These are phyloP conservation scores for Daboia siamensis DNA, from an alignment of 2,113 vertebrate genomes.

Conservation along the genomic window DNA sequence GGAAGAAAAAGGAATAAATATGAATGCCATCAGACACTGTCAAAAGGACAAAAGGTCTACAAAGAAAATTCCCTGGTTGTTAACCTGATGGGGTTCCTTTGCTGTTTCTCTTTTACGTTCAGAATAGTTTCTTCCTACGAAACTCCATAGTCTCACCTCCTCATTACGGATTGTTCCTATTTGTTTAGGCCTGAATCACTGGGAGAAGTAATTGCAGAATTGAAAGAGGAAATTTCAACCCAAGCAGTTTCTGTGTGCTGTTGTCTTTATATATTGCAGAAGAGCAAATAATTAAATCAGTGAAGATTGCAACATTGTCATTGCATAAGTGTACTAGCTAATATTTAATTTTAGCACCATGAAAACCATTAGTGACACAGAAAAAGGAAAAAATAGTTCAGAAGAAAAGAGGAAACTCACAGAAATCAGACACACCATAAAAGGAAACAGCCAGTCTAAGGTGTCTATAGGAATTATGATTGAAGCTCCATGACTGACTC, in stretches of 20 bases:
- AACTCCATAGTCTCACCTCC: slow-evolving; percentile 21
- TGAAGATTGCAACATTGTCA: slow-evolving; percentile 56
- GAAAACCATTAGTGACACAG: slow-evolving; percentile 40
- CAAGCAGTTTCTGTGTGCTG: slow-evolving; percentile 59
- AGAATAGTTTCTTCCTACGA: slow-evolving; percentile 23
- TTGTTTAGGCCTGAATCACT: slow-evolving; percentile 55
- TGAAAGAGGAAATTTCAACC: slow-evolving; percentile 60
- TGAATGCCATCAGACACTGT: not conserved
- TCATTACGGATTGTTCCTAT: slow-evolving; percentile 41
- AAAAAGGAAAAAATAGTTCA: slow-evolving; percentile 44
- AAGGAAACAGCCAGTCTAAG: slow-evolving; percentile 52
- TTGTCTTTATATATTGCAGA: slow-evolving; percentile 58
- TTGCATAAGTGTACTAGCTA: slow-evolving; percentile 55
- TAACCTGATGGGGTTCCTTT: not conserved
- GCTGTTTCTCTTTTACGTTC: slow-evolving; percentile 7
- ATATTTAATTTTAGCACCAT: slow-evolving; percentile 65
- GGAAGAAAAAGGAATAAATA: not conserved
- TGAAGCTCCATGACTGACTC: not conserved
- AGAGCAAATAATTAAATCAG: slow-evolving; percentile 45
- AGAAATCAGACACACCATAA: slow-evolving; percentile 57
- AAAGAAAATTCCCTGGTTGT: not conserved
- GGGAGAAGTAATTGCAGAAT: slow-evolving; percentile 61
- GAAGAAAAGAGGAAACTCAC: slow-evolving; percentile 64
- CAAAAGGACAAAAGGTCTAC: not conserved
- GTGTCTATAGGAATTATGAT: slow-evolving; percentile 52